Evolutionary conservation across 2,888 invertebrate species (phyloP).

Genomic region (Poecilus cupreus): DNA sequence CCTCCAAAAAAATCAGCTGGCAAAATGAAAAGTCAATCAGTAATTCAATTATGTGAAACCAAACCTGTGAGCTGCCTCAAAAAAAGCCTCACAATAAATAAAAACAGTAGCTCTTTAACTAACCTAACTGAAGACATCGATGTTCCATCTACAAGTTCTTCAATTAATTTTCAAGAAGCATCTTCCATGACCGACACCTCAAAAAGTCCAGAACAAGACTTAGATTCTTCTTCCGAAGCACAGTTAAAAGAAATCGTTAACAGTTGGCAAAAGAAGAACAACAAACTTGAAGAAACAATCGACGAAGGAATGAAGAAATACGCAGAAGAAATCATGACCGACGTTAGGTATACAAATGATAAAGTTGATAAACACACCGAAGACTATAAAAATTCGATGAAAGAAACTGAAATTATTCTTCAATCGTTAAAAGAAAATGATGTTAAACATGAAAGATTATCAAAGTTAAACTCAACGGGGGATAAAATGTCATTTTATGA

Average conservation of each 20-base stretch:
- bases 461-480: neutral
- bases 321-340: slow-evolving; percentile 66
- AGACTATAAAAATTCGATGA: slow-evolving; percentile 72
- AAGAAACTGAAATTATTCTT: slow-evolving; percentile 74
- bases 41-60: slow-evolving; percentile 22
- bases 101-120: slow-evolving; percentile 10
- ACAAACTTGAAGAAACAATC: slow-evolving; percentile 64
- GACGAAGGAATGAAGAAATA: slow-evolving; percentile 67
- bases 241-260: slow-evolving; percentile 52
- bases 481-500: slow-evolving; percentile 38
- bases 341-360: slow-evolving; percentile 66
- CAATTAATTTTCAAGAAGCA: slow-evolving; percentile 14
- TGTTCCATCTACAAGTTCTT: neutral
- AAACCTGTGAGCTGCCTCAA: neutral
- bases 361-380: slow-evolving; percentile 75
- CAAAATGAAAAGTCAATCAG: slow-evolving; percentile 32
- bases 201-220: slow-evolving; percentile 32
- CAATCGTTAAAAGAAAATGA: slow-evolving; percentile 75
- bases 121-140: slow-evolving; percentile 14
- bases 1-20: neutral
- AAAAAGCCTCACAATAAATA: slow-evolving; percentile 7
- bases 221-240: slow-evolving; percentile 47
- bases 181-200: neutral
- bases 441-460: slow-evolving; percentile 73
- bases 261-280: slow-evolving; percentile 61